Evolutionary conservation across 2,113 vertebrate genomes (phyloP).

Genomic region (Sander vitreus): DNA sequence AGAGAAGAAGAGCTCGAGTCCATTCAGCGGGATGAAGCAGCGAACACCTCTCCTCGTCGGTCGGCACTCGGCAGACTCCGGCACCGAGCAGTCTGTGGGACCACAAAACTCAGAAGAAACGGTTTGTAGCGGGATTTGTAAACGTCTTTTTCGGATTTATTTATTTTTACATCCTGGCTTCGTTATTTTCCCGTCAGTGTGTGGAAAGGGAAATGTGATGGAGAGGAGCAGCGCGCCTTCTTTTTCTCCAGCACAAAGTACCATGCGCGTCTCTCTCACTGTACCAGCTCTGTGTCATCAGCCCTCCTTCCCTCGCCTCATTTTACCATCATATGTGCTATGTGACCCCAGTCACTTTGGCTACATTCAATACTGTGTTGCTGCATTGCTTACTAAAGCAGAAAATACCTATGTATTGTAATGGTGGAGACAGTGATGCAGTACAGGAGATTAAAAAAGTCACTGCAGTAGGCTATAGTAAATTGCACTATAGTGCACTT

Average conservation of each 20-base stretch:
- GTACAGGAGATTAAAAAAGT: not conserved
- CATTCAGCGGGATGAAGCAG: constrained; percentile 51
- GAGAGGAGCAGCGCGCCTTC: constrained; percentile 50
- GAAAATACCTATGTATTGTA: not conserved
- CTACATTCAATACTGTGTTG: not conserved
- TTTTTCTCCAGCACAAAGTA: constrained; percentile 40
- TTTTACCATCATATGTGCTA: constrained; percentile 4
- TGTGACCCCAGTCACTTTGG: constrained; percentile 37
- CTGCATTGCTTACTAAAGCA: not conserved
- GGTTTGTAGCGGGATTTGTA: not conserved
- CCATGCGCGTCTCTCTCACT: constrained; percentile 57
- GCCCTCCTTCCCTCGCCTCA: constrained; percentile 60
- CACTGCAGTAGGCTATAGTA: not conserved
- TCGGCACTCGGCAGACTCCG: constrained; percentile 29
- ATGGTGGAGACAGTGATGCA: not conserved
- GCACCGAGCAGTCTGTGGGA: constrained; percentile 17
- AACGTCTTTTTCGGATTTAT: not conserved
- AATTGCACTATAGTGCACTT: not conserved
- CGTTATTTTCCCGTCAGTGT: constrained; percentile 30
- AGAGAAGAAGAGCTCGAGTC: constrained; percentile 28
- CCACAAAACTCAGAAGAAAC: not conserved
- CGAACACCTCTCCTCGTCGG: constrained; percentile 42
- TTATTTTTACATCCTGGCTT: constrained; percentile 63
- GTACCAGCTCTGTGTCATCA: constrained; percentile 57
- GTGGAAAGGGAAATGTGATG: constrained; percentile 57